Evolutionary conservation across 2,113 vertebrate species (phyloP).

Genomic region (Tetraodon nigroviridis): DNA sequence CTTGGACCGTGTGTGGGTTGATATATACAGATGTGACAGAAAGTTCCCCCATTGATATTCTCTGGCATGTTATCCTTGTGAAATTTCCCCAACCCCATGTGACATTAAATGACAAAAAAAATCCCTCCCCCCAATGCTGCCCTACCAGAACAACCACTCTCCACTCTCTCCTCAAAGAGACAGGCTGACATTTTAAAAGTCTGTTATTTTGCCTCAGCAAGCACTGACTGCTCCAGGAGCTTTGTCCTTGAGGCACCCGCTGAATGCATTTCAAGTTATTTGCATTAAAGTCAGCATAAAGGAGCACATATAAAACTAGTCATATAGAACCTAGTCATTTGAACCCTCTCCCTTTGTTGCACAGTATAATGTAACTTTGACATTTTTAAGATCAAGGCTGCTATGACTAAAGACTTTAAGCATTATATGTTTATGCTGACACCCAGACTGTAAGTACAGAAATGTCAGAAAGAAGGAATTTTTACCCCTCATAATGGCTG

Average conservation of each 20-base stretch:
- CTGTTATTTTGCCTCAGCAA: slow-evolving; percentile 63
- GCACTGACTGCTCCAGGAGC: slow-evolving; percentile 37
- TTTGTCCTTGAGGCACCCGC: slow-evolving; percentile 53
- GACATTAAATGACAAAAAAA: slow-evolving; percentile 60
- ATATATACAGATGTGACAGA: slow-evolving; percentile 55
- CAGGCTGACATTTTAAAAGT: slow-evolving; percentile 61
- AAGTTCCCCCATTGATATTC: slow-evolving; percentile 60
- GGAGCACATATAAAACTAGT: slow-evolving; percentile 3
- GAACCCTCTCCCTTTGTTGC: not conserved
- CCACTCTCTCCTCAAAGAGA: slow-evolving; percentile 56
- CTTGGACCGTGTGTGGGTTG: slow-evolving; percentile 35
- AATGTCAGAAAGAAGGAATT: not conserved
- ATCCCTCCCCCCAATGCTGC: slow-evolving; percentile 17
- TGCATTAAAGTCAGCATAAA: slow-evolving; percentile 32
- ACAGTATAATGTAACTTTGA: too few species aligned
- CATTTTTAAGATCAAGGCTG: too few species aligned
- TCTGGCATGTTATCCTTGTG: slow-evolving; percentile 62
- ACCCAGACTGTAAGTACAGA: not conserved
- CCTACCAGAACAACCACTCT: not conserved
- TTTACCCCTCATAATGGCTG: slow-evolving; percentile 4
- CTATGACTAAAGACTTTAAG: not conserved
- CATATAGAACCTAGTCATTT: slow-evolving; percentile 6
- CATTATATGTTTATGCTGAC: not conserved
- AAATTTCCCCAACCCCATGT: slow-evolving; percentile 48
- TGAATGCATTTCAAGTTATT: slow-evolving; percentile 18